These are phyloP conservation scores for Trachythela sp. DNA, from an alignment of 64 coral and sea anemone species.

Conservation along the genomic window DNA sequence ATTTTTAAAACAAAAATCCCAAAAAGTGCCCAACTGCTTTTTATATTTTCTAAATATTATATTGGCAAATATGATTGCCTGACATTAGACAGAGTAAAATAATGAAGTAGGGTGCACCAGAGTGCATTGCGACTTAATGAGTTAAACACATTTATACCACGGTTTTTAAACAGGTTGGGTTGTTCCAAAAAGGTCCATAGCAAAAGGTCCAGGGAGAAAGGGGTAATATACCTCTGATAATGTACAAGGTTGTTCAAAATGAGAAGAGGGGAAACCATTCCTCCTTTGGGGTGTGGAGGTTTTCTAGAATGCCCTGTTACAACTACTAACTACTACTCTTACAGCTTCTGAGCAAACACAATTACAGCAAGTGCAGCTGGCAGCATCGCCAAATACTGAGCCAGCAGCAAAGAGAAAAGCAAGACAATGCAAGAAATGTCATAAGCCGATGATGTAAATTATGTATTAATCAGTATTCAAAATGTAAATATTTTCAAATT, in stretches of 20 bases:
- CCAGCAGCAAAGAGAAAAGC: not conserved
- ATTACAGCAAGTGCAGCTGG: not conserved
- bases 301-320: not conserved
- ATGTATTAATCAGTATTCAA: too few relatives aligned
- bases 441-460: not conserved
- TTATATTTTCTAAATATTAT: not conserved
- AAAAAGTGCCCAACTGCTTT: too few relatives aligned
- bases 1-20: too few relatives aligned
- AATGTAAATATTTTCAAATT: too few relatives aligned
- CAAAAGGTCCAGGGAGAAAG: too few relatives aligned
- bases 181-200: not conserved
- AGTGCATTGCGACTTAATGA: too few relatives aligned
- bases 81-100: too few relatives aligned
- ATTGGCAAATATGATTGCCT: not conserved
- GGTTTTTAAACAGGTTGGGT: too few relatives aligned
- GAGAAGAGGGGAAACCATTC: not conserved
- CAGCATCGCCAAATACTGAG: not conserved
- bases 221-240: not conserved
- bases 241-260: not conserved
- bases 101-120: too few relatives aligned
- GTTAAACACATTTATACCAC: too few relatives aligned
- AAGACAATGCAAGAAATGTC: not conserved
- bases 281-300: not conserved
- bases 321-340: not conserved
- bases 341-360: slow-evolving; percentile 1